phyloP scores from a whole-genome alignment of 2,797 vertebrate species.

The Melanotaenia maccullochi region DNA sequence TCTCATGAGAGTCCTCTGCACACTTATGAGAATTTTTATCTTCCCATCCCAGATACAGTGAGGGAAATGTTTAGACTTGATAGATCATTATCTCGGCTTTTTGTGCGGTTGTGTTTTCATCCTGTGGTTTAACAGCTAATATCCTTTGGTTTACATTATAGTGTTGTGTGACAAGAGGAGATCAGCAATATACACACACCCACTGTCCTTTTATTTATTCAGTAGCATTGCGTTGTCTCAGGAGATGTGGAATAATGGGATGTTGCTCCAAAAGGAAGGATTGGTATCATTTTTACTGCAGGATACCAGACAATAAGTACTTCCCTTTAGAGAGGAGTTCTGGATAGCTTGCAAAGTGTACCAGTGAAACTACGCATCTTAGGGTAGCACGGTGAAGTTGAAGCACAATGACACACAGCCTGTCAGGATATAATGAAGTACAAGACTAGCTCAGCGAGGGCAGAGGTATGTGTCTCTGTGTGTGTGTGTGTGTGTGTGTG shows the following conservation, averaged over 20 bases:
- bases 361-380: constrained; percentile 4
- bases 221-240: constrained; percentile 21
- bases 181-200: constrained; percentile 12
- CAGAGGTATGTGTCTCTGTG: constrained; percentile 8
- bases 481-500: too few species aligned
- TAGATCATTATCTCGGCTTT: constrained; percentile 20
- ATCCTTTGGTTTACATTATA: constrained; percentile 34
- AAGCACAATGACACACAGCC: constrained; percentile 21
- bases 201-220: constrained; percentile 26
- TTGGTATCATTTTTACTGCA: constrained; percentile 22
- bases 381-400: constrained; percentile 21
- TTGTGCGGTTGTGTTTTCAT: constrained; percentile 33
- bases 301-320: constrained; percentile 11
- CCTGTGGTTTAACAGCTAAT: constrained; percentile 33
- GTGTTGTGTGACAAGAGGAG: constrained; percentile 15
- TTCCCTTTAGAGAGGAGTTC: constrained; percentile 1
- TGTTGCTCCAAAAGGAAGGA: background rate
- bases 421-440: constrained; percentile 59
- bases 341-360: background rate
- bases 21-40: too few species aligned
- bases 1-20: background rate
- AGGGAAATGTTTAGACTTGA: constrained; percentile 4
- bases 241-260: constrained; percentile 18
- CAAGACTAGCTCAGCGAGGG: constrained; percentile 27
- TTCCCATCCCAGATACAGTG: background rate